Base-by-base conservation (phyloP, 2,113 vertebrate species). In the Myrmecophaga tridactyla region DNA sequence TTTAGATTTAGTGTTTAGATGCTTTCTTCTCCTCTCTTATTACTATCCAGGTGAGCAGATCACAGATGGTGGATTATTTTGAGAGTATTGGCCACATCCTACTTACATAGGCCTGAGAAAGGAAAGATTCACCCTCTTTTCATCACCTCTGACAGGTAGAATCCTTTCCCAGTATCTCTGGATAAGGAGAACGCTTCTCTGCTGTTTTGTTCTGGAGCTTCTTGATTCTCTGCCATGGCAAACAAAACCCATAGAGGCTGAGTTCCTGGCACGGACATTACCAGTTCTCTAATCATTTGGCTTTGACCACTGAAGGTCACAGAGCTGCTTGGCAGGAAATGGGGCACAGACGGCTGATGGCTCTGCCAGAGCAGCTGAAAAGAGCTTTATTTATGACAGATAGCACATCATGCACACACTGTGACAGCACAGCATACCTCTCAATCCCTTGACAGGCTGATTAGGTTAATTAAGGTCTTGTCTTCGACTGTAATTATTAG, bases 381-480 rank as follows among this genome's bases (percentile, higher is more conserved):
- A 97, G 97, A 95, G 62, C 65, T 89, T 89, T 94, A 90, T 98
- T 98, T 95, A 97, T 84, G 86, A 90, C 87, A 96, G 96, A 96
- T 95, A 97, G 97, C 88, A 97, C 97, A 90, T 97, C 97, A 94
- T 53, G 86, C 97, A 91, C 82, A 51, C 87, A 89, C 86, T 87
- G 86, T 97, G 97, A 96, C 90, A 98, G 96, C 96, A 96, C 92
- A 96, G 78, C 94, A 39, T 98, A 98, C 98, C 98, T 98, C 97
- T 98, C 98, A 98, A 95, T 77, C 97, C 93, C 86, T 77, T 96
- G 85, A 93, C 73, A 92, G 95, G 89, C 92, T 95, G 94, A 98
- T 97, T 96, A 98, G 96, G 94, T 98, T 98, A 97, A 98, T 97
- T 98, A 95, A 96, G 87, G 95, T 92, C 94, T 97, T 97, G 92